Base-by-base conservation (phyloP, 23 tunicate species). In the Corella eumyota region DNA sequence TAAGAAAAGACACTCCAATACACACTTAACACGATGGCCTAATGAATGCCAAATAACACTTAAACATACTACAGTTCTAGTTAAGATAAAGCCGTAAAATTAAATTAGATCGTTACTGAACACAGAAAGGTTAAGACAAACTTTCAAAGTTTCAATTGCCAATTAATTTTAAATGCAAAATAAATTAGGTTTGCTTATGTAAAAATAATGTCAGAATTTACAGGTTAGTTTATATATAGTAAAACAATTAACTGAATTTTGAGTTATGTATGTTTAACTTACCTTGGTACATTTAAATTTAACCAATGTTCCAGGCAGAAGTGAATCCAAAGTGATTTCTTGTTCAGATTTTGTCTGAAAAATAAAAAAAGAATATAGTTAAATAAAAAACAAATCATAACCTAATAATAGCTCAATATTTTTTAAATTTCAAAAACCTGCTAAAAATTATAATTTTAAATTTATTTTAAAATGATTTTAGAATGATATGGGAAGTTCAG, bases 281-380 rank as follows among this genome's bases (percentile, higher is more conserved):
- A 56, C 66, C 49, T 48, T 23, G 9, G 67, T 38, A n/a, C 74
- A 61, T 6, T 34, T 58, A 31, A 77, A 77, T 24, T 51, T 59
- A 6, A 60, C 83, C 15, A 66, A 15, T 19, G 59, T 67, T 28
- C 83, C 83, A 60, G 83, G 83, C 26, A 56, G 61, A 36, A 77
- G 40, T 6, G 83, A 26, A 37, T 77, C 83, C 74, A 77, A 32
- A 33, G 83, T 56, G n/a, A 59, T 64, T 60, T 30, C 68, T 25
- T 68, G 49, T n/a, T 67, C 66, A 2, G 31, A 25, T 23, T 38
- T 56, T 6, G 64, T 52, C 75, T 69, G 54, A 34, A 69, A 49
- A 49, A 19, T 25, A 59, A 23, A 9, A 9, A 15, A 9, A 9
- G 48, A 11, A 11, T 9, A 9, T 11, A 15, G 11, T n/a, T n/a